Base-by-base conservation (phyloP, 2,888 invertebrate species). In the Orthosia cruda region DNA sequence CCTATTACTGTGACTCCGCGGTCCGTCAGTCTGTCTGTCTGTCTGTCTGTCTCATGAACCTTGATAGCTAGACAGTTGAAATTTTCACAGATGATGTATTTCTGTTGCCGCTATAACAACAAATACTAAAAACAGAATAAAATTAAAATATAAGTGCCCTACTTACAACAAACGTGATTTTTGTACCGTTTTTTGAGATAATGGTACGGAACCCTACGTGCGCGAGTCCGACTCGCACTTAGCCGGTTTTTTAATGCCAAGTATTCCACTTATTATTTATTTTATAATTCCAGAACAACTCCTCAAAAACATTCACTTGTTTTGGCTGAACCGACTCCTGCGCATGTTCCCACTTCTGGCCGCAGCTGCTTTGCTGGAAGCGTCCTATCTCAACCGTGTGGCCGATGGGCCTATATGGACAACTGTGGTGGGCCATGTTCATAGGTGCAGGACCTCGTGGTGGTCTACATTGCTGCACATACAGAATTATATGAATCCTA, bases 301-400 rank as follows among this genome's bases (percentile, higher is more conserved):
- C 0, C 13, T 94, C 7, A 91, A 89, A 66, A 93, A 89, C n/a
- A 71, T 94, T 1, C 94, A 94, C 71, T 45, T 91, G n/a, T 94
- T 93, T 76, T 94, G 93, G 81, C 63, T 94, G 18, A 89, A 91
- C 72, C 91, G 94, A 12, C 74, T 93, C 11, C 80, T 94, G 9
- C 91, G 94, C 1, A 91, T 94, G 91, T 93, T 94, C 49, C 94
- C 94, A 0, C 69, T 94, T 49, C 81, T 94, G 26, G 94, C 93
- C 0, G 75, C 84, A 0, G 87, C 80, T 7, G 85, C 90, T 0
- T 81, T 94, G 1, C 81, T 93, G 1, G 92, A 94, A 83, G 89
- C 91, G 0, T 91, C 94, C 0, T 75, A 90, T 5, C 77, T 90
- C 13, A 90, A 93, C 57, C 89, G 89, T 12, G 71, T 88, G 23